Percentiles rank a stretch among this genome's conserved stretches.
Evolutionary conservation across 2,888 invertebrate genomes (phyloP).

Genomic region (Apeira syringaria): DNA sequence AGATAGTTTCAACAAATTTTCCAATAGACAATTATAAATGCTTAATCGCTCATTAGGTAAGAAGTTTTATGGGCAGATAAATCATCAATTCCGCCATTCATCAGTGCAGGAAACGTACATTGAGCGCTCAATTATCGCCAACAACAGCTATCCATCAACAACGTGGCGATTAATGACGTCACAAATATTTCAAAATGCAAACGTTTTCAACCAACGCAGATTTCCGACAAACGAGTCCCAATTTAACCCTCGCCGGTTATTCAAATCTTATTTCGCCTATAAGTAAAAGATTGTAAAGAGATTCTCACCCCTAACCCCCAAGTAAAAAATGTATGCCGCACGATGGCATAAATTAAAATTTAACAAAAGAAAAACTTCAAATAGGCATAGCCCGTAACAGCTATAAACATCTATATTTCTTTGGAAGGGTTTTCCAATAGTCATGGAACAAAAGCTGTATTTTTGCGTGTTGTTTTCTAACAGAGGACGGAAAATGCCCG

Average conservation of each 20-base stretch:
- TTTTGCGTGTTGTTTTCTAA: conserved; percentile 15
- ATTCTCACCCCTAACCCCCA: too few species aligned
- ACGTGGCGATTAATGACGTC: conserved; percentile 40
- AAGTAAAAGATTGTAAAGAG: too few species aligned
- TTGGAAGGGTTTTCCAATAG: conserved; percentile 17
- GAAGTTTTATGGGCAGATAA: too few species aligned
- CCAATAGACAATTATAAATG: too few species aligned
- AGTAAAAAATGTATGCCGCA: too few species aligned
- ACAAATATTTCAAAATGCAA: conserved; percentile 33
- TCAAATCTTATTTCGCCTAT: conserved; percentile 30
- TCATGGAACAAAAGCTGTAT: conserved; percentile 11
- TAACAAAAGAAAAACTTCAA: conserved; percentile 23
- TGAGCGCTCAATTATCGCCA: conserved; percentile 42
- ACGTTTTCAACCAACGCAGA: conserved; percentile 17
- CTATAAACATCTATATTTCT: not conserved
- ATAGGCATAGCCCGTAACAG: conserved; percentile 15
- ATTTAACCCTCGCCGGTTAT: conserved; percentile 29
- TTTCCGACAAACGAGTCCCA: conserved; percentile 24
- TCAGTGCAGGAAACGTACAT: conserved; percentile 29
- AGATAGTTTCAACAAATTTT: too few species aligned
- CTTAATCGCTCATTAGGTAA: too few species aligned
- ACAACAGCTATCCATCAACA: conserved; percentile 45
- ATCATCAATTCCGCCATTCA: conserved; percentile 34
- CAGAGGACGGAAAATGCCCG: conserved; percentile 9
- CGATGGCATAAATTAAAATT: conserved; percentile 28